Evolutionary conservation across 1,140 invertebrate genomes (phyloP).

Genomic region (Thalassaphorura encarpata): DNA sequence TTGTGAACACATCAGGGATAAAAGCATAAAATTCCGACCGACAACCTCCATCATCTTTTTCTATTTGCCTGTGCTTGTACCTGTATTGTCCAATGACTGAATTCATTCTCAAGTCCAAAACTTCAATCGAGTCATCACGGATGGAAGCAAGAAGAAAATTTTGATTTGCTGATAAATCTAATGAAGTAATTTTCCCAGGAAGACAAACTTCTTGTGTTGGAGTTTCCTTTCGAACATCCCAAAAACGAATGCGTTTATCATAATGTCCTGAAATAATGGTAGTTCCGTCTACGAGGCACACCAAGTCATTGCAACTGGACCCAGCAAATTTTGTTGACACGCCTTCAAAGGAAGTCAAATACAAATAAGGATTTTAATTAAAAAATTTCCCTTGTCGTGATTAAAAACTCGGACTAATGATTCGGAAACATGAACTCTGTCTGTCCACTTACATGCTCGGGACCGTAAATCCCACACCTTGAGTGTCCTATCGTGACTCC

Average conservation of each 20-base stretch:
- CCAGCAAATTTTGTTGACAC: constrained; percentile 94
- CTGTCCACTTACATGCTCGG: constrained; percentile 69
- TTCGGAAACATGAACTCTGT: not conserved
- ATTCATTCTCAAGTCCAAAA: constrained; percentile 89
- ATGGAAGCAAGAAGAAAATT: constrained; percentile 82
- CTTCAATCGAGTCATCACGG: constrained; percentile 85
- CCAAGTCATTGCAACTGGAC: constrained; percentile 91
- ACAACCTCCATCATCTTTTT: not conserved
- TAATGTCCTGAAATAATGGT: constrained; percentile 95
- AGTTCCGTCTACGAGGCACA: constrained; percentile 77
- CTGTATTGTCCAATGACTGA: constrained; percentile 78
- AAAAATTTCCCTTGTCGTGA: no score
- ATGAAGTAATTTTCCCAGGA: constrained; percentile 71
- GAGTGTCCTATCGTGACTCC: constrained; percentile 88
- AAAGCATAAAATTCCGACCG: no score
- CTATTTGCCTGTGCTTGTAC: constrained; percentile 45
- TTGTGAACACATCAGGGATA: no score
- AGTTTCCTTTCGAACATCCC: constrained; percentile 66
- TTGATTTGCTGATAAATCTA: constrained; percentile 72
- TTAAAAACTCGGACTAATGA: no score
- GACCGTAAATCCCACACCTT: constrained; percentile 95
- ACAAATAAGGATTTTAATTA: not conserved
- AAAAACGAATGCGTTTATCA: constrained; percentile 92
- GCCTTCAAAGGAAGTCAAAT: constrained; percentile 46
- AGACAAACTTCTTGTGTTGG: constrained; percentile 38